Conservation (phyloP, 2,888 invertebrate species). For the Choristoneura rosaceana region DNA sequence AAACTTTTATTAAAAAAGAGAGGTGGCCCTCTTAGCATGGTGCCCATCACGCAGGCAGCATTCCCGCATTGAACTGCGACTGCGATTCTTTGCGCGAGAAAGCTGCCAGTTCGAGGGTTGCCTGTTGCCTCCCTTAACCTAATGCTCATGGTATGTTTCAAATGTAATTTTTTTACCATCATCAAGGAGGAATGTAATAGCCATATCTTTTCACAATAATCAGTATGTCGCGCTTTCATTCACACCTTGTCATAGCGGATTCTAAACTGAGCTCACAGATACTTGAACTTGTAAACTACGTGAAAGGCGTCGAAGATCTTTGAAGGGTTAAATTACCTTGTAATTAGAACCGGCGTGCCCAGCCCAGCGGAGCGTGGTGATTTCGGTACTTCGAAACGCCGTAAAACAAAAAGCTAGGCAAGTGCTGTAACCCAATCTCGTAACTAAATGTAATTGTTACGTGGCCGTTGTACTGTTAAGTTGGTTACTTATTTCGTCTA, state of each 20-base stretch:
- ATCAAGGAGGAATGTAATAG: background rate
- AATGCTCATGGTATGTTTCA: no score
- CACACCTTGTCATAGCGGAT: background rate
- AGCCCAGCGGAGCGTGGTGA: conserved; percentile 32
- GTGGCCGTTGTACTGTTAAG: background rate
- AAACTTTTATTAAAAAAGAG: no score
- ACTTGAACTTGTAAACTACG: background rate
- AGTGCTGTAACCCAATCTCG: background rate
- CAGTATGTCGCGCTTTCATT: background rate
- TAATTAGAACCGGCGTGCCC: conserved; percentile 26
- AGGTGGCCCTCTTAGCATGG: no score
- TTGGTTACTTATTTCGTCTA: background rate
- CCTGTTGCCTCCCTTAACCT: no score
- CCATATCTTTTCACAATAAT: background rate
- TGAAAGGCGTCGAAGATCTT: conserved; percentile 24
- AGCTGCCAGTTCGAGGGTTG: no score
- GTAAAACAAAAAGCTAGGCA: conserved; percentile 21
- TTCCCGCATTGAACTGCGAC: no score
- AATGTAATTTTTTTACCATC: no score
- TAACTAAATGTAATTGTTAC: conserved; percentile 9
- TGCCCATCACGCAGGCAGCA: no score
- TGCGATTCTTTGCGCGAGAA: no score
- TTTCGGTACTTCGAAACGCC: conserved; percentile 15
- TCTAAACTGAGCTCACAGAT: background rate
- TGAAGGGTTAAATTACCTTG: conserved; percentile 35